Base-by-base conservation (phyloP, 2,797 vertebrate genomes). In the Lepus townsendii region DNA sequence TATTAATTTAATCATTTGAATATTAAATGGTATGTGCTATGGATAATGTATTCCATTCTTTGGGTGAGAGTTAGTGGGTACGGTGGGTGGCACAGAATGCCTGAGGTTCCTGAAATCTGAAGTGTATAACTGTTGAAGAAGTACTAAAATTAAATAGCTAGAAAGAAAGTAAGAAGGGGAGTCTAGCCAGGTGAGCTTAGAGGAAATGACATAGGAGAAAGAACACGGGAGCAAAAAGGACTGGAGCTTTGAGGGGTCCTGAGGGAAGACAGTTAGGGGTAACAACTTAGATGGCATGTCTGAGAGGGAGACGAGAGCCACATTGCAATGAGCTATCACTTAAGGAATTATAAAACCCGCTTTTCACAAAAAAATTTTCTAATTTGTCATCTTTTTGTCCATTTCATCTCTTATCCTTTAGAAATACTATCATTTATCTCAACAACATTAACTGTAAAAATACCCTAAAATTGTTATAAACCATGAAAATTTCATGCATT, bases 401-500 rank as follows among this genome's bases (percentile, higher is more conserved):
- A 87, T 76, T 93, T 88, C 54, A 4, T 52, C 17, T 83, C 12
- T 79, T 2, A 83, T 69, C 3, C 27, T 95, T 2, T 68, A 84
- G 13, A 9, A 69, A 88, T 62, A 83, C 42, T 66, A 42, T 16
- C 14, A 27, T 60, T 24, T 88, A 54, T 54, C 1, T 5, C 26
- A 89, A 24, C 62, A 76, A 87, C 19, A 76, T 92, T 84, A 91
- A 79, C 14, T 76, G 0, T 86, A 92, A 83, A 92, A 94, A 90
- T 35, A 91, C 3, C 22, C 47, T 62, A 82, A 82, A 0, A 65
- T 22, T 76, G 11, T 60, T 90, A 62, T 68, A 52, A 91, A 73
- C 27, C 66, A 11, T 82, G 38, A 91, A 79, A 79, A 47, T 80
- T 62, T 85, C 50, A 73, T 50, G n/a, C 3, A 63, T 47, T 4